Conservation (phyloP, 2,888 invertebrate species). For the Bhutanitis thaidina region DNA sequence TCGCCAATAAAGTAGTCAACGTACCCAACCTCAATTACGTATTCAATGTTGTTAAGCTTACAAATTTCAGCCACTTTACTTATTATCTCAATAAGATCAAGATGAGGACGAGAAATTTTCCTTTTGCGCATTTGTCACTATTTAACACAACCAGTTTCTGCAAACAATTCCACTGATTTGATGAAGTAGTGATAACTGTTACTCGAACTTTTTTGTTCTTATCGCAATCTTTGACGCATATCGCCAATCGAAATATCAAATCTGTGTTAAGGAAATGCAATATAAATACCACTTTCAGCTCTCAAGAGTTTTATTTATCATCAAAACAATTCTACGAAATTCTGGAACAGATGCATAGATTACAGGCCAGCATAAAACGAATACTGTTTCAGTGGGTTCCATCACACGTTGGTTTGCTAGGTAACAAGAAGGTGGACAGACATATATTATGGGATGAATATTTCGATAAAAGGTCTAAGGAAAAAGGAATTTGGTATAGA, state of each 20-base stretch:
- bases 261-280: constrained; percentile 4
- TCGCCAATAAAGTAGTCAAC: constrained; percentile 47
- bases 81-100: constrained; percentile 48
- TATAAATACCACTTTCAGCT: neutral
- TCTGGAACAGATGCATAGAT: too few species aligned
- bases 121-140: constrained; percentile 44
- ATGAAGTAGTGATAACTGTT: neutral
- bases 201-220: constrained; percentile 4
- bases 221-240: constrained; percentile 2
- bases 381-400: too few species aligned
- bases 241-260: constrained; percentile 19
- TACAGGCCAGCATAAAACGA: too few species aligned
- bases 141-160: constrained; percentile 20
- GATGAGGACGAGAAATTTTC: constrained; percentile 48
- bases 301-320: neutral
- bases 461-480: too few species aligned
- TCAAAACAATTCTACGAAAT: too few species aligned
- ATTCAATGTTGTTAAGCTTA: constrained; percentile 38
- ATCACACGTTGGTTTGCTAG: too few species aligned
- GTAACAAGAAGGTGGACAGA: too few species aligned
- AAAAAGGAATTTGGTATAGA: too few species aligned
- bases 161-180: constrained; percentile 23
- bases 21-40: constrained; percentile 37
- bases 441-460: too few species aligned
- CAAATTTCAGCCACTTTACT: constrained; percentile 42